A percentile compares a stretch with the other conserved stretches of the same genome.
Evolutionary conservation across 92 coral and sea anemone genomes (phyloP).

Genomic region (Porites evermanni): DNA sequence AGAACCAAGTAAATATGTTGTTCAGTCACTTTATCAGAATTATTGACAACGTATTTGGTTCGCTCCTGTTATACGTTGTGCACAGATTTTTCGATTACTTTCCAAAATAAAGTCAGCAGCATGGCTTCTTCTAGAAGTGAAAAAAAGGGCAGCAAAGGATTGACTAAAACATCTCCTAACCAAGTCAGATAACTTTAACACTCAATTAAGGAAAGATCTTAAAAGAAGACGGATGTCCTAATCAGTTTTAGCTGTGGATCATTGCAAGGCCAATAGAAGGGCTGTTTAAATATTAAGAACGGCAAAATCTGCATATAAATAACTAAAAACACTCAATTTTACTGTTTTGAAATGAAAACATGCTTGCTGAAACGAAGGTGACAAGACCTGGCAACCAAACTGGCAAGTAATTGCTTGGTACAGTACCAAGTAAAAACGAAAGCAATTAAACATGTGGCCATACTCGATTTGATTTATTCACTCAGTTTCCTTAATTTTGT

Average conservation of each 20-base stretch:
- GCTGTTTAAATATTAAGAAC: constrained; percentile 1
- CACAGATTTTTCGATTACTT: no score
- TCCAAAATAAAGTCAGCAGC: background rate
- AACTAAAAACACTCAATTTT: background rate
- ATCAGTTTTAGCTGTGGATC: background rate
- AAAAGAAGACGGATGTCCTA: background rate
- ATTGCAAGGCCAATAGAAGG: background rate
- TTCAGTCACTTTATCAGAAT: no score
- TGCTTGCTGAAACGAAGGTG: background rate
- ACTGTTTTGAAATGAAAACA: background rate
- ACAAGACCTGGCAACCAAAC: background rate
- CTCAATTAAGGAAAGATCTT: background rate
- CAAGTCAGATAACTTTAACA: background rate
- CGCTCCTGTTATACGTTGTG: no score
- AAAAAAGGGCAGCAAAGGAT: no score
- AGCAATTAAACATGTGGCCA: no score
- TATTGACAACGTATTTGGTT: no score
- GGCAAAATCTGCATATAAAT: constrained; percentile 14
- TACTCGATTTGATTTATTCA: no score
- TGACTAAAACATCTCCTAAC: background rate
- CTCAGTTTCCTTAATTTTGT: no score
- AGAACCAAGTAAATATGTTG: no score
- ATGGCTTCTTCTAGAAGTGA: background rate
- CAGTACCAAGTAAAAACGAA: background rate
- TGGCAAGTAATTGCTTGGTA: background rate